Evolutionary conservation across 2,113 vertebrate genomes (phyloP).

Genomic region (Mobula hypostoma): DNA sequence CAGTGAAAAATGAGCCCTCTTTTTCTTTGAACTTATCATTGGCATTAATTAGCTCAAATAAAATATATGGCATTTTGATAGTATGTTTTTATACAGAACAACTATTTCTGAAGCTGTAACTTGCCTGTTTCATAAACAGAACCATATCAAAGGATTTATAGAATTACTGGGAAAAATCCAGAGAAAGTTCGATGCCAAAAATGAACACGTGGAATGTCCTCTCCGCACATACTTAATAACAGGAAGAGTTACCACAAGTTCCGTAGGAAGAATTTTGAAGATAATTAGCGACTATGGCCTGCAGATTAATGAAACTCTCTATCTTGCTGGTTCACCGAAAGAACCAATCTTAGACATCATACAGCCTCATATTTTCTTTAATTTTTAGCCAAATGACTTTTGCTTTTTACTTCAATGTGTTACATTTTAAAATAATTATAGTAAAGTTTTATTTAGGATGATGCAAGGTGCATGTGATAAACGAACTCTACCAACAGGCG

Average conservation of each 20-base stretch:
- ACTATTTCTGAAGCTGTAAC: slow-evolving; percentile 32
- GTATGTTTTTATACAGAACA: background rate
- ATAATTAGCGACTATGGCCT: slow-evolving; percentile 30
- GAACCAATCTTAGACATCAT: slow-evolving; percentile 25
- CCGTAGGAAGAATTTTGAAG: slow-evolving; percentile 22
- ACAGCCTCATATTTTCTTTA: slow-evolving; percentile 38
- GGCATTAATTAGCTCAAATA: background rate
- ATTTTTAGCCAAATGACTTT: background rate
- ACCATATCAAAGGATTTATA: slow-evolving; percentile 37
- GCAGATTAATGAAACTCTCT: slow-evolving; percentile 38
- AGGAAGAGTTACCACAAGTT: background rate
- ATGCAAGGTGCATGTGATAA: background rate
- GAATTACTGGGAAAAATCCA: slow-evolving; percentile 38
- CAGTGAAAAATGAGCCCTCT: background rate
- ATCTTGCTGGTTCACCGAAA: slow-evolving; percentile 38
- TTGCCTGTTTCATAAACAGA: slow-evolving; percentile 38
- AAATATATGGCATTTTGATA: background rate
- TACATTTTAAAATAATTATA: background rate
- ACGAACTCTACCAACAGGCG: background rate
- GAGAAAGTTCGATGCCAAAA: slow-evolving; percentile 35
- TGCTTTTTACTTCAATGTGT: background rate
- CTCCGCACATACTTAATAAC: slow-evolving; percentile 39
- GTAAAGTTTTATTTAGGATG: background rate
- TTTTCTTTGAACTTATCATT: background rate
- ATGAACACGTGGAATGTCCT: slow-evolving; percentile 34